Percentiles rank a stretch among this genome's conserved stretches.
Evolutionary conservation across 2,113 vertebrate species (phyloP).

Genomic region (Donacobius atricapilla): DNA sequence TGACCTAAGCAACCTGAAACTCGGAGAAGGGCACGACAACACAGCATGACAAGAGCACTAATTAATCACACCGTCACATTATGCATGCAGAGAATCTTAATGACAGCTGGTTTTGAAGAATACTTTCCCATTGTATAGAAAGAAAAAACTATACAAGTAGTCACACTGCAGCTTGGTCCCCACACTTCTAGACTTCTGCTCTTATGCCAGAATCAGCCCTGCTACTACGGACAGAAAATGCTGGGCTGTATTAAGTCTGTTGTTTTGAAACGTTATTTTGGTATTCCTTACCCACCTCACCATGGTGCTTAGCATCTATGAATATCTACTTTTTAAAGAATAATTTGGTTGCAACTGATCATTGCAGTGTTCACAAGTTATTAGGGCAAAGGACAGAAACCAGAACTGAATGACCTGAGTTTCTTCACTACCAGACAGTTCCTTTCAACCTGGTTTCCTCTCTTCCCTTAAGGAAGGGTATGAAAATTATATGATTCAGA

Average conservation of each 20-base stretch:
- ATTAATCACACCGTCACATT: background rate
- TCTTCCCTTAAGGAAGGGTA: background rate
- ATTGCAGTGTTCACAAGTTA: background rate
- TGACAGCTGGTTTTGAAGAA: background rate
- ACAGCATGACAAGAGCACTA: background rate
- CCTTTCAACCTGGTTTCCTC: background rate
- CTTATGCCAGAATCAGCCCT: background rate
- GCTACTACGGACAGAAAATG: background rate
- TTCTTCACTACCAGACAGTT: background rate
- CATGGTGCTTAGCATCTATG: fast-evolving
- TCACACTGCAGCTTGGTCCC: background rate
- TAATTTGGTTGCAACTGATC: background rate
- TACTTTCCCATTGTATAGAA: background rate
- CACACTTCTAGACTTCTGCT: background rate
- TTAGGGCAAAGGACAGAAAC: background rate
- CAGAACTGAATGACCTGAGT: background rate
- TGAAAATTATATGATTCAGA: background rate
- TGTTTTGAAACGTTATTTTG: background rate
- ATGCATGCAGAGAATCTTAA: background rate
- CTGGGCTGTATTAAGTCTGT: background rate
- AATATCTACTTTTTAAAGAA: background rate
- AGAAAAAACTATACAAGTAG: background rate
- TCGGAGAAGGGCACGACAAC: background rate
- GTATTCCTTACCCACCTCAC: background rate
- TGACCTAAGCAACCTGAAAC: slow-evolving; percentile 34